Base-by-base conservation (phyloP, 2,113 vertebrate genomes). In the Saguinus imperator region DNA sequence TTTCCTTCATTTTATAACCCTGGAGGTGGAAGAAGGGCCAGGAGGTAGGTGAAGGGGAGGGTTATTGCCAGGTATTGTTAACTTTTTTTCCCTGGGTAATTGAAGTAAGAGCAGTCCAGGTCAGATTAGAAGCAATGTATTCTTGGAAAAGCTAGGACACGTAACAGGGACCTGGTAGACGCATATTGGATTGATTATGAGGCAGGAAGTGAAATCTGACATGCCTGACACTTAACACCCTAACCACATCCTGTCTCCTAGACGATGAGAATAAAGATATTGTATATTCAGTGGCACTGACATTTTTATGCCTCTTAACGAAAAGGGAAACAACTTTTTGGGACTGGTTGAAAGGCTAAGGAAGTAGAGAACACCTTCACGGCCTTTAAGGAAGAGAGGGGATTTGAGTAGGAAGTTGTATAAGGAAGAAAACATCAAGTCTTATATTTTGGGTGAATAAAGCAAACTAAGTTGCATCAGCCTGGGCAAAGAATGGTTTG, bases 181-280 rank as follows among this genome's bases (percentile, higher is more conserved):
- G 97, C 98, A 99, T 98, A 96, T 93, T 99, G 99, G 98, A 99
- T 97, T 99, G 98, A 99, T 99, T 99, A 99, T 97, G 97, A 97
- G 94, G 98, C 98, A 99, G 99, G 99, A 99, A 99, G 98, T 98
- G 96, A 97, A 98, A 99, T 97, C 98, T 99, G 99, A 99, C 99
- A 98, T 98, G 97, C 97, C 97, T 98, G 99, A 99, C 99, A 99
- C 98, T 95, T 98, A 98, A 96, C 98, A 98, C 98, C 98, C 94
- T 99, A 98, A 98, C 98, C 98, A 98, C 98, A 99, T 99, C 99
- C 99, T 99, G 99, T 96, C 98, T 98, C 89, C 93, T 97, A 98
- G 98, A 98, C 91, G 94, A 98, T 98, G 96, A 96, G 98, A 97
- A 96, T 92, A 96, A 98, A 98, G 98, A 98, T 98, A 98, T 96